Percentiles rank a stretch among this genome's conserved stretches.
Evolutionary conservation across 1,140 invertebrate species (phyloP).

Genomic region (Drosophila mojavensis): DNA sequence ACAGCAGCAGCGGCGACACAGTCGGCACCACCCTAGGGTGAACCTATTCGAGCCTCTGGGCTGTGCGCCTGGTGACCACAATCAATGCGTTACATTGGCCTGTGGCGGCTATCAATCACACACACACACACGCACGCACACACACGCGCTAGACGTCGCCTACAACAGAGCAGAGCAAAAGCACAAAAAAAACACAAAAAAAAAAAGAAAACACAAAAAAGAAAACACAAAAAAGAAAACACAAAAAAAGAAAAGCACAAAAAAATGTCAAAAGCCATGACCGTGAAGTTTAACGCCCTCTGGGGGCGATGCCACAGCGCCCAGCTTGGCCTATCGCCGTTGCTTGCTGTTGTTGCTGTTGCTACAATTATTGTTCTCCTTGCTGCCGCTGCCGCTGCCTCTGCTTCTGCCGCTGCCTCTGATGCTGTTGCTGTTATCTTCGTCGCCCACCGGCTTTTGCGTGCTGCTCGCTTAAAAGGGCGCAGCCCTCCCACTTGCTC

Average conservation of each 20-base stretch:
- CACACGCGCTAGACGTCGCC: constrained; percentile 7
- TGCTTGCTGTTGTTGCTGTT: constrained; percentile 5
- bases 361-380: constrained; percentile 6
- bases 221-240: constrained; percentile 38
- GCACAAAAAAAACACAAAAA: constrained; percentile 1
- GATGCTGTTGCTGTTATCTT: constrained; percentile 10
- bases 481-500: neutral
- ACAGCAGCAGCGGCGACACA: neutral
- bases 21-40: constrained; percentile 1
- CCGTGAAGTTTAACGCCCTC: constrained; percentile 83
- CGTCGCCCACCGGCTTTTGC: constrained; percentile 25
- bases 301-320: constrained; percentile 55
- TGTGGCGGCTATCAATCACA: constrained; percentile 76
- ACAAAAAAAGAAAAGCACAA: constrained; percentile 36
- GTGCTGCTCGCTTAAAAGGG: constrained; percentile 21
- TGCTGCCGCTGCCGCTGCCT: neutral
- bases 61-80: constrained; percentile 53
- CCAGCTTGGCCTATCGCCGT: constrained; percentile 21
- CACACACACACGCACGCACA: constrained; percentile 11
- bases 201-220: constrained; percentile 55
- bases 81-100: constrained; percentile 65
- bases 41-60: constrained; percentile 35
- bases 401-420: neutral
- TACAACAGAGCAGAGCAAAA: constrained; percentile 18
- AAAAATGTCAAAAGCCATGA: constrained; percentile 75